Base-by-base conservation (phyloP, 2,888 invertebrate species). In the Chromoteleia sp. region DNA sequence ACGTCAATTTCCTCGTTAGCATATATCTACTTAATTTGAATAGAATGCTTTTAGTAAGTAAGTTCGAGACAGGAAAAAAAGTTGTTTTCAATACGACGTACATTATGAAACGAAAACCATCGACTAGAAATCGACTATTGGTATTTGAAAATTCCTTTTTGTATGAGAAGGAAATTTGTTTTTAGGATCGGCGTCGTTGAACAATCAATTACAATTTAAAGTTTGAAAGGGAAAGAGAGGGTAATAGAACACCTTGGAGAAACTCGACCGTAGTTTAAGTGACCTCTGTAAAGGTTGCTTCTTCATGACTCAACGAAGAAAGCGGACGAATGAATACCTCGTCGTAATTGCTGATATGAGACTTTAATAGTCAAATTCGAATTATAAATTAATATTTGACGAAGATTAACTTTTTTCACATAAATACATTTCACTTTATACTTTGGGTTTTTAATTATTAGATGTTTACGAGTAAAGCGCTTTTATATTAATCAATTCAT, bases 251-350 rank as follows among this genome's bases (percentile, higher is more conserved):
- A 81, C 81, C 70, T 82, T 82, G 88, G 90, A 89, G 91, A 91
- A 91, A 91, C 88, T 90, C 89, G 88, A 87, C 82, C 87, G 88
- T 84, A 74, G 83, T 68, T 83, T 82, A 70, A 84, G 78, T 86
- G 88, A 90, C 91, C 91, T 88, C 88, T 87, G 84, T 63, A 90
- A 89, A 90, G 91, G 90, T 91, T 90, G 88, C 75, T 83, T 78
- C 78, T 75, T 82, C 84, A 81, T 77, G 85, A 81, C 84, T 85
- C 80, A 52, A 50, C 86, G 89, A 90, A 89, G 90, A 90, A 90
- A 90, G 90, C 87, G 84, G 86, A 84, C 61, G 81, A 82, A 85
- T 84, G 83, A 86, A 83, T 75, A 83, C 75, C 61, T 59, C 59
- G 14, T 58, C 15, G 59, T 48, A 71, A 81, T 67, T 67, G 54